These are phyloP conservation scores for Brachyhypopomus occidentalis DNA, from an alignment of 2,113 vertebrate species.

Conservation along the genomic window DNA sequence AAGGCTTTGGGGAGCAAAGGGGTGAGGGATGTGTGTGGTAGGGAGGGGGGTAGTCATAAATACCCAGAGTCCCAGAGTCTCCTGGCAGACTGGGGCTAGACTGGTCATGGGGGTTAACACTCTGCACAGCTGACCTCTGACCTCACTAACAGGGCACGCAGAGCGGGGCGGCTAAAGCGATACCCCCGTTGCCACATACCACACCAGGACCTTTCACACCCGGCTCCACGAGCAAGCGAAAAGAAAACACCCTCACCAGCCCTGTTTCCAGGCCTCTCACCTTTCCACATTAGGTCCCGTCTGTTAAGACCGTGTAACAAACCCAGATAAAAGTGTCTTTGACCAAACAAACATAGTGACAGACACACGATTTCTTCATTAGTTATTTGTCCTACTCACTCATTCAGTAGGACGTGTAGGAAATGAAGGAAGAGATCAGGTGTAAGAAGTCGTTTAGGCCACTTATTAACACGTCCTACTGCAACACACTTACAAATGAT, in stretches of 20 bases:
- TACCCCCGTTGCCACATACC: conserved; percentile 78
- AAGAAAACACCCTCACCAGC: conserved; percentile 34
- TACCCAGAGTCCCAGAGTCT: conserved; percentile 72
- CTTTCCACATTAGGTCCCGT: conserved; percentile 2
- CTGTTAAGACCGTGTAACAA: conserved; percentile 8
- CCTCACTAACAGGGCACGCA: conserved; percentile 82
- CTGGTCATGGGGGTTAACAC: conserved; percentile 82
- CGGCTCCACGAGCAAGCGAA: conserved; percentile 46
- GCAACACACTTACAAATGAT: neutral
- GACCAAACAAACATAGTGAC: neutral
- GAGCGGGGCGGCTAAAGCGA: conserved; percentile 73
- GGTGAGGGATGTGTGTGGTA: neutral
- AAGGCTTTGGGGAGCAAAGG: conserved; percentile 45
- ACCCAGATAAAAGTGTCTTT: conserved; percentile 46
- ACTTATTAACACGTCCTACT: neutral
- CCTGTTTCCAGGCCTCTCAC: conserved; percentile 33
- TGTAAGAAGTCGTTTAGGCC: neutral
- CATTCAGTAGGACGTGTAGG: too few species aligned
- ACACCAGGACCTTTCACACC: conserved; percentile 79
- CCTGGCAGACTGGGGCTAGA: conserved; percentile 80
- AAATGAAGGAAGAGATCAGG: neutral
- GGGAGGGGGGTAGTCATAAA: conserved; percentile 70
- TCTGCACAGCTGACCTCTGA: conserved; percentile 78
- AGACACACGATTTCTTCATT: neutral
- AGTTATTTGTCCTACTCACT: neutral